A percentile compares a stretch with the other conserved stretches of the same genome.
phyloP scores from a whole-genome alignment of 2,888 invertebrate genomes.

The Drosophila fulvimacula region DNA sequence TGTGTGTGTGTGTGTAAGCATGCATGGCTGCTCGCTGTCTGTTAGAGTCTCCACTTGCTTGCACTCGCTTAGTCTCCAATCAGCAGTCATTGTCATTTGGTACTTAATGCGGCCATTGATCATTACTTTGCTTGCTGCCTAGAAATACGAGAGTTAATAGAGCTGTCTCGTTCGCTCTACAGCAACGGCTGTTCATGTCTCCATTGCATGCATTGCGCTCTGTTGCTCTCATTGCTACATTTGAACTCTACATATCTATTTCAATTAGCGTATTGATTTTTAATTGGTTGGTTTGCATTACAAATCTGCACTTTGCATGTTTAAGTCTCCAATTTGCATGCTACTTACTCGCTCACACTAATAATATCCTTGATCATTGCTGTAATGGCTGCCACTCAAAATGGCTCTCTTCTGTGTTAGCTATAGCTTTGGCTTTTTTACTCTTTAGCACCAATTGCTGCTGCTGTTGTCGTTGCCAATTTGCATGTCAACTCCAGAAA shows the following conservation, averaged over 20 bases:
- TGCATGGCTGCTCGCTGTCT: background rate
- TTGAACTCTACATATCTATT: background rate
- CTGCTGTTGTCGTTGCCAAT: background rate
- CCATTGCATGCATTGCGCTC: background rate
- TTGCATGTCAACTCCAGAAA: background rate
- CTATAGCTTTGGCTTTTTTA: background rate
- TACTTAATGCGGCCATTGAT: background rate
- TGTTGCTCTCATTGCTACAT: background rate
- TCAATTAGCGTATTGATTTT: background rate
- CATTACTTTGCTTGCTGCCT: background rate
- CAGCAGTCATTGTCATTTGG: background rate
- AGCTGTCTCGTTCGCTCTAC: background rate
- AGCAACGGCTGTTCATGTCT: background rate
- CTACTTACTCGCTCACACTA: background rate
- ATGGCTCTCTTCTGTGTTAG: background rate
- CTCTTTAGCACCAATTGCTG: background rate
- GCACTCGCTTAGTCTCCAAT: conserved; percentile 8
- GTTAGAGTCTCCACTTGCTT: background rate
- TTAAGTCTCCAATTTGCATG: background rate
- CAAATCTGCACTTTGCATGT: background rate
- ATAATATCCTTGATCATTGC: background rate
- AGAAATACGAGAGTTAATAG: background rate
- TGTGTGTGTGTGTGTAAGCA: background rate
- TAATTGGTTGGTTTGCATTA: background rate
- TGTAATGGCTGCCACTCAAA: background rate